These are phyloP conservation scores for Drosophila differens DNA, from an alignment of 2,888 invertebrate species.

Conservation along the genomic window DNA sequence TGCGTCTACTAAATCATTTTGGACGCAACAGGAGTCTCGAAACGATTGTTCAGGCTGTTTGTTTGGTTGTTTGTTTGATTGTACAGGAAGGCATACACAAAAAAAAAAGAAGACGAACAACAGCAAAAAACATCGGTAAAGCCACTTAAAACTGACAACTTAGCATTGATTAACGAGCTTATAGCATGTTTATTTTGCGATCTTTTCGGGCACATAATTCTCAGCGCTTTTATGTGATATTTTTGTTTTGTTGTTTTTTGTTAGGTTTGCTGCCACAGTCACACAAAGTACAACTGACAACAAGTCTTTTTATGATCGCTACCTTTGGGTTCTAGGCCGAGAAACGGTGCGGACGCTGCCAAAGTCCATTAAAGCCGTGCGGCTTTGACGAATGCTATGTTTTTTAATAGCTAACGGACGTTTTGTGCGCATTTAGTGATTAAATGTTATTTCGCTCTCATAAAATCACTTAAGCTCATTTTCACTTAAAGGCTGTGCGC, in stretches of 20 bases:
- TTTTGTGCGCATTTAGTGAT: constrained; percentile 49
- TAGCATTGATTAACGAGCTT: constrained; percentile 81
- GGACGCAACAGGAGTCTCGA: constrained; percentile 64
- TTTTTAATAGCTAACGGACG: constrained; percentile 45
- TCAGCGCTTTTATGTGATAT: constrained; percentile 23
- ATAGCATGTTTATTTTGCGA: constrained; percentile 76
- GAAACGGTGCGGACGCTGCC: constrained; percentile 47
- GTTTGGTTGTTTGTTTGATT: constrained; percentile 24
- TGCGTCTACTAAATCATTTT: constrained; percentile 64
- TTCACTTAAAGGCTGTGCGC: constrained; percentile 40
- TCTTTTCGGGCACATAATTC: constrained; percentile 61
- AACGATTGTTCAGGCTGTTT: constrained; percentile 16
- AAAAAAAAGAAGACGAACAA: constrained; percentile 2
- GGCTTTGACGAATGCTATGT: constrained; percentile 47
- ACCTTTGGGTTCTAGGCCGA: constrained; percentile 55
- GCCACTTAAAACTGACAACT: constrained; percentile 79
- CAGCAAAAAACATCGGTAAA: constrained; percentile 48
- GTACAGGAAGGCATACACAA: constrained; percentile 12
- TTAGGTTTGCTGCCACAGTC: constrained; percentile 32
- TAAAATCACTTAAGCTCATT: constrained; percentile 38
- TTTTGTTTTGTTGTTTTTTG: constrained; percentile 18
- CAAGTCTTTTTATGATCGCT: constrained; percentile 72
- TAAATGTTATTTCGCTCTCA: constrained; percentile 52
- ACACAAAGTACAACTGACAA: constrained; percentile 57
- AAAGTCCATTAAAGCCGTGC: constrained; percentile 66